A percentile compares a stretch with the other conserved stretches of the same genome.
Conservation (phyloP, 2,888 invertebrate species). For the Drosophila bunnanda region DNA sequence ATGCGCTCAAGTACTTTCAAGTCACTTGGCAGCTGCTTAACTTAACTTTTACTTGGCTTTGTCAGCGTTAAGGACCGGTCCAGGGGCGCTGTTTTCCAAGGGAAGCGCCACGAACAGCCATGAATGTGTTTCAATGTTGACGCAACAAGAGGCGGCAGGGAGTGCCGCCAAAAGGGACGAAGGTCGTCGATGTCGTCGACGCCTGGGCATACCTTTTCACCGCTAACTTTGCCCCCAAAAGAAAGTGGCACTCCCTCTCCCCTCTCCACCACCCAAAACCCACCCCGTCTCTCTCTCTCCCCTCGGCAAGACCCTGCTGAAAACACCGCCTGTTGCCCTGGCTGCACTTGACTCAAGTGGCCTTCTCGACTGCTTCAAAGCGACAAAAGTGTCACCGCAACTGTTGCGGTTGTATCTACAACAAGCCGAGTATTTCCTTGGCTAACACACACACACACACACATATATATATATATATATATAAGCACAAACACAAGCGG, state of each 20-base stretch:
- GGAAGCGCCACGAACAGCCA: conserved; percentile 1
- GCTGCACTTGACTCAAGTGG: conserved; percentile 73
- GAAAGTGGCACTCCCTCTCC: too few relatives aligned
- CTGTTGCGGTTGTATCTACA: conserved; percentile 67
- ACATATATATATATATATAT: not conserved
- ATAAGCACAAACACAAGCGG: not conserved
- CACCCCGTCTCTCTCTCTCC: not conserved
- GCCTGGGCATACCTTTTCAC: conserved; percentile 47
- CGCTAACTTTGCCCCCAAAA: conserved; percentile 13
- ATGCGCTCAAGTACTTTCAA: conserved; percentile 81
- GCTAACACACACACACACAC: conserved; percentile 25
- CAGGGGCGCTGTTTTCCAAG: conserved; percentile 1
- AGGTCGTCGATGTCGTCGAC: conserved; percentile 23
- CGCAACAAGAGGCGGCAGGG: conserved; percentile 46
- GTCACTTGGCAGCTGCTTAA: conserved; percentile 81
- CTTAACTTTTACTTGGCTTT: conserved; percentile 70
- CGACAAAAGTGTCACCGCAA: conserved; percentile 74
- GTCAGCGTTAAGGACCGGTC: conserved; percentile 45
- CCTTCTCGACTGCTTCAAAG: conserved; percentile 63
- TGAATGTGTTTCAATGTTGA: conserved; percentile 61
- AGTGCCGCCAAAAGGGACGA: conserved; percentile 3
- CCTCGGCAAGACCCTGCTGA: conserved; percentile 2
- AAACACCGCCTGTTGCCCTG: conserved; percentile 29
- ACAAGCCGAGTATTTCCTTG: conserved; percentile 38
- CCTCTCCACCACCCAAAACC: not conserved